Percentiles rank a stretch among this genome's conserved stretches.
Conservation (phyloP, 2,888 invertebrate genomes). For the Nemoura dubitans region DNA sequence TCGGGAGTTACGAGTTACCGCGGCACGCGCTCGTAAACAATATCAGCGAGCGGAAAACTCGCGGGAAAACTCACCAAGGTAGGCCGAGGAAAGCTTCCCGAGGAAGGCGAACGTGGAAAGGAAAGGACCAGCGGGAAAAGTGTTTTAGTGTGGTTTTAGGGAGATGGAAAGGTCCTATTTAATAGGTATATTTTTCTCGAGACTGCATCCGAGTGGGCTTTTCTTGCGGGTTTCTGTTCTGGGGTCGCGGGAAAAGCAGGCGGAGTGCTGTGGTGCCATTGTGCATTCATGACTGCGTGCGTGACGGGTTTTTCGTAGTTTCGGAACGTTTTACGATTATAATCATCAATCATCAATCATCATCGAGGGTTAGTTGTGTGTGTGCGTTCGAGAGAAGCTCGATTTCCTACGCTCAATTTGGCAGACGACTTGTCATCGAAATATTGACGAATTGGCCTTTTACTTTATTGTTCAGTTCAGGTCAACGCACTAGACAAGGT, state of each 20-base stretch:
- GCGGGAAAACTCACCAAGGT: neutral
- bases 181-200: neutral
- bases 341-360: neutral
- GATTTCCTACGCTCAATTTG: neutral
- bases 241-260: neutral
- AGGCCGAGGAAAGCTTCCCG: too few species aligned
- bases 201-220: neutral
- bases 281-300: neutral
- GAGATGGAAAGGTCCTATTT: neutral
- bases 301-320: neutral
- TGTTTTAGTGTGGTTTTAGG: neutral
- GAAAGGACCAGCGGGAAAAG: neutral
- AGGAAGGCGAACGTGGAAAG: neutral
- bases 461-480: too few species aligned
- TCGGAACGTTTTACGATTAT: neutral
- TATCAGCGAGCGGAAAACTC: neutral
- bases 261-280: neutral
- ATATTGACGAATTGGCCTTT: neutral
- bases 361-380: neutral
- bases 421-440: neutral
- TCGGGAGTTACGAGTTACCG: neutral
- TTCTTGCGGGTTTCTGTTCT: neutral
- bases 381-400: neutral
- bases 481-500: too few species aligned
- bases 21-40: neutral